Percentiles rank a stretch among this genome's conserved stretches.
Conservation (phyloP, 2,888 invertebrate genomes). For the Xestia xanthographa region DNA sequence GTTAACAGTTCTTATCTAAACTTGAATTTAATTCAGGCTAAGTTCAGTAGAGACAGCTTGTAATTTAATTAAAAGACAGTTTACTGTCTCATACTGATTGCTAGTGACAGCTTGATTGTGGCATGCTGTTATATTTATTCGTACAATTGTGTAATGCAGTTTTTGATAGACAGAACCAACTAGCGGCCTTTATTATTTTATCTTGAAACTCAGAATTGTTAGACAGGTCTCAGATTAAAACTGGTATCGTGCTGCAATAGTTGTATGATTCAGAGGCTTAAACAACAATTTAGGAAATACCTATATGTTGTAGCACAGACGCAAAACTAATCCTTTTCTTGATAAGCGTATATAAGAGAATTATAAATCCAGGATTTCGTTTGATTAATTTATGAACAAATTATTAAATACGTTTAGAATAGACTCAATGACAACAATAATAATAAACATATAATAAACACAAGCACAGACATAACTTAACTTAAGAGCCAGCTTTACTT, state of each 20-base stretch:
- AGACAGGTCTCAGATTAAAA: not conserved
- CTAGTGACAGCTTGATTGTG: constrained; percentile 27
- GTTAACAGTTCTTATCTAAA: constrained; percentile 70
- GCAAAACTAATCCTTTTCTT: not conserved
- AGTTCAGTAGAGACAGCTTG: constrained; percentile 65
- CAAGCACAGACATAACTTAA: constrained; percentile 3
- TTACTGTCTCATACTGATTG: constrained; percentile 37
- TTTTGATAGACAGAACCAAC: constrained; percentile 3
- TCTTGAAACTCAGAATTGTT: not conserved
- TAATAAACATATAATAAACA: constrained; percentile 18
- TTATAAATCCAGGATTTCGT: not conserved
- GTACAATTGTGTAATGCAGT: not conserved
- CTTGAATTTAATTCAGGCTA: constrained; percentile 69
- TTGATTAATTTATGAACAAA: not conserved
- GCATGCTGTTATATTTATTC: not conserved
- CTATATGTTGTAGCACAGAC: not conserved
- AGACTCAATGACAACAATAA: not conserved
- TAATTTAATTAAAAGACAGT: constrained; percentile 68
- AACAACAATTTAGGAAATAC: not conserved
- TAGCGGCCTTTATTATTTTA: not conserved
- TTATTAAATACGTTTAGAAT: not conserved
- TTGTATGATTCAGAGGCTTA: not conserved
- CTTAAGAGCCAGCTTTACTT: constrained; percentile 13
- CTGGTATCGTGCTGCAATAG: not conserved
- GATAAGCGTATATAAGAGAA: not conserved